These are phyloP conservation scores for Gonocerus acuteangulatus DNA, from an alignment of 2,888 invertebrate species.

Conservation along the genomic window DNA sequence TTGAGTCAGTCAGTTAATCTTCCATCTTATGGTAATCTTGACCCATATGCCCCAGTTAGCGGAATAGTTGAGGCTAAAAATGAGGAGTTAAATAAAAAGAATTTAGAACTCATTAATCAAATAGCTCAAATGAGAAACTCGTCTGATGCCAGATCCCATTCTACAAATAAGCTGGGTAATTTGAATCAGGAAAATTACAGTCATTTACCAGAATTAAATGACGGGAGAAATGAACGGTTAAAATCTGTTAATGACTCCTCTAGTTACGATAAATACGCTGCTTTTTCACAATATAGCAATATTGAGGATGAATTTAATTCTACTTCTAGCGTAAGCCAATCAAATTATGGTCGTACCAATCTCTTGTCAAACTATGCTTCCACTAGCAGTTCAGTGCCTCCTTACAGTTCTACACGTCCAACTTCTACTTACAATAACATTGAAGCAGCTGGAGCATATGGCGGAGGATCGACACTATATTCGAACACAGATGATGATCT, in stretches of 20 bases:
- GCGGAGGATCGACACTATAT: constrained; percentile 20
- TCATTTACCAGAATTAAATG: not conserved
- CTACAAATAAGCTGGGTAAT: not conserved
- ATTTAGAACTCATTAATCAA: constrained; percentile 15
- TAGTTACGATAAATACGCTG: not conserved
- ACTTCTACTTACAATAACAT: not conserved
- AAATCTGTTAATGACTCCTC: not conserved
- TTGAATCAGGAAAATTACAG: not conserved
- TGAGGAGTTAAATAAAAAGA: constrained; percentile 8
- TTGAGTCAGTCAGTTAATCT: constrained; percentile 6
- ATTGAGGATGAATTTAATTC: not conserved
- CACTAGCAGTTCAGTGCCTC: not conserved
- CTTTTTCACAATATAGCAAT: constrained; percentile 12
- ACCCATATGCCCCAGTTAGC: constrained; percentile 2
- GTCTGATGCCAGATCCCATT: not conserved
- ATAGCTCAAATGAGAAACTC: not conserved
- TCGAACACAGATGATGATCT: constrained; percentile 29
- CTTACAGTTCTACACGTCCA: not conserved
- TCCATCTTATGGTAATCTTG: constrained; percentile 24
- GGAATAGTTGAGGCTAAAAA: not conserved
- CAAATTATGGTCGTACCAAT: not conserved
- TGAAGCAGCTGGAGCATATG: not conserved
- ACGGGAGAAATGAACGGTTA: too few species aligned
- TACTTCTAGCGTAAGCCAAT: not conserved
- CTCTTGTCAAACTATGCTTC: not conserved